Conservation (phyloP, 2,888 invertebrate species). For the Pollenia labialis region DNA sequence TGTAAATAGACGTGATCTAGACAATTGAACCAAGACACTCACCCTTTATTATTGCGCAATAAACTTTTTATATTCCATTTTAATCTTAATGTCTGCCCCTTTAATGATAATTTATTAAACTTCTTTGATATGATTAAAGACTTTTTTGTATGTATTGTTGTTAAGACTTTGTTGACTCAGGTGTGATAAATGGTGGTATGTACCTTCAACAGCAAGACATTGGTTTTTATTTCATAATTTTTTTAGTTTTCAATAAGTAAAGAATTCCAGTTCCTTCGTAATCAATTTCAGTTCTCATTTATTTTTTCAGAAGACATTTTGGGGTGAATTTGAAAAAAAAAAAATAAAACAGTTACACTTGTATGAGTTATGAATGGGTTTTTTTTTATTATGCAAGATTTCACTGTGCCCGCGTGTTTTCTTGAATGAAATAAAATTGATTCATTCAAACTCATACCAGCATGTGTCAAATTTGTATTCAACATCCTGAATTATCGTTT, state of each 20-base stretch:
- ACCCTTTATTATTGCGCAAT: conserved; percentile 37
- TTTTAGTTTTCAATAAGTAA: conserved; percentile 1
- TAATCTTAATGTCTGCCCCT: not conserved
- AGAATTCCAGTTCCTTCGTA: too few relatives aligned
- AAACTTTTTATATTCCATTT: conserved; percentile 12
- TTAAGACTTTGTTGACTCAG: conserved; percentile 48
- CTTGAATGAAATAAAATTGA: conserved; percentile 44
- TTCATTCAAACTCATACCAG: conserved; percentile 41
- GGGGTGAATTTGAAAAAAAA: not conserved
- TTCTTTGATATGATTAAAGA: conserved; percentile 15
- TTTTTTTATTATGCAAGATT: not conserved
- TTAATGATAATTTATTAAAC: conserved; percentile 12
- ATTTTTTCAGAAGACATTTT: not conserved
- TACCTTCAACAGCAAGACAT: not conserved
- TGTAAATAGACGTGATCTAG: conserved; percentile 7
- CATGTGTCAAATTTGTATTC: conserved; percentile 54
- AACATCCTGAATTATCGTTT: conserved; percentile 53
- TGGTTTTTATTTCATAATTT: not conserved
- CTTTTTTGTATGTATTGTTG: not conserved
- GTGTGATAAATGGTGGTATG: conserved; percentile 37
- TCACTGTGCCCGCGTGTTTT: not conserved
- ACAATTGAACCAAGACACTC: conserved; percentile 16
- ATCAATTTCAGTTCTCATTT: too few relatives aligned
- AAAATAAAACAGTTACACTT: not conserved
- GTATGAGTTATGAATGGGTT: not conserved